Evolutionary conservation across 2,888 invertebrate species (phyloP), one percentile per base, ranked within the genome.

Genomic region (Morinoia aosen): DNA sequence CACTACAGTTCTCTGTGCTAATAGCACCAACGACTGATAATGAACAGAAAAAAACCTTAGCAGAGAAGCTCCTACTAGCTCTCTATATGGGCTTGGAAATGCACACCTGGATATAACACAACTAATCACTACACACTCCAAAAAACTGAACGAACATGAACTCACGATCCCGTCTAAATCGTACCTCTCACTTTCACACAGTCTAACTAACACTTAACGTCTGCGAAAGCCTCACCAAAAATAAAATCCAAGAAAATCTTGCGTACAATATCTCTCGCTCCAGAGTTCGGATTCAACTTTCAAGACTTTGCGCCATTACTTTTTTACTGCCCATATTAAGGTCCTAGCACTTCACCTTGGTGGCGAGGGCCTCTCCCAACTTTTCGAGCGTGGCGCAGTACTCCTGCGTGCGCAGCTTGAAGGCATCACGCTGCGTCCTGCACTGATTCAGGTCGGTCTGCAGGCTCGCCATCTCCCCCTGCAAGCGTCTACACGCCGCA

Each of bases 321-420:
- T 33, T 76, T 10, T 10, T 76, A 76, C 25, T 10, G 76, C 10
- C 16, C 33, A 76, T 33, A 33, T 76, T 48, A 48, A 48, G 7
- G 25, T 25, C 16, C 33, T 76, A 14, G 76, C 40, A 90, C 39
- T 90, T 40, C 90, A 90, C 96, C 96, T 96, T 96, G 56, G 95
- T 40, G n/a, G 96, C 95, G 88, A 96, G 95, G 11, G 96, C 61
- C 64, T 95, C 93, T 19, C 96, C 95, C 57, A 96, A 93, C 16
- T 96, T 95, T 88, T 96, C 96, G 88, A 96, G 90, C 7, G 96
- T 96, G 25, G 95, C 88, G 94, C 96, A 96, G 76, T 96, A 96
- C 90, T 96, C 96, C 76, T 96, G 96, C 0, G 96, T 95, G 58
- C 96, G 96, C 88, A 88, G 95, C 95, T 96, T 96, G 94, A 96